Conservation (phyloP, 2,113 vertebrate genomes). For the Chloroceryle aenea region DNA sequence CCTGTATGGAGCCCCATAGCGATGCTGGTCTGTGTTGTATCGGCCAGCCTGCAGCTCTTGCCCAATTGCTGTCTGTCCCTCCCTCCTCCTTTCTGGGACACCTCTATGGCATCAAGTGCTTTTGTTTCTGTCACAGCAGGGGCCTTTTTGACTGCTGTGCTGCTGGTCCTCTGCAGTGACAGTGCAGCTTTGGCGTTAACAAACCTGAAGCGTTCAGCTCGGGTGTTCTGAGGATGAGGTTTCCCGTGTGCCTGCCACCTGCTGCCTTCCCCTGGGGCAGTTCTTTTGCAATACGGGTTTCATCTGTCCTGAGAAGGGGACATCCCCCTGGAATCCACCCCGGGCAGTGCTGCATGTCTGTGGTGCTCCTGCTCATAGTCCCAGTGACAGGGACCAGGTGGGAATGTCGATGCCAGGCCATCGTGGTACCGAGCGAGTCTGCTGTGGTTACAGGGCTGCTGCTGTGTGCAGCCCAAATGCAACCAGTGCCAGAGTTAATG, state of each 20-base stretch:
- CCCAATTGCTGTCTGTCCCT: neutral
- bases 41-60: neutral
- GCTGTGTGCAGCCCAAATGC: rapidly evolving
- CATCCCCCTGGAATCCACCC: neutral
- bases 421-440: neutral
- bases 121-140: neutral
- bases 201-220: neutral
- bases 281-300: neutral
- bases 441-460: neutral
- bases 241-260: neutral
- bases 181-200: neutral
- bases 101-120: neutral
- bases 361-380: neutral
- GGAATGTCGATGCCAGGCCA: neutral
- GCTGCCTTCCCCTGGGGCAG: neutral
- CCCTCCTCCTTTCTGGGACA: neutral
- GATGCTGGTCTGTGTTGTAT: neutral
- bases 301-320: neutral
- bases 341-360: neutral
- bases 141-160: neutral
- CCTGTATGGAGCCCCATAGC: rapidly evolving
- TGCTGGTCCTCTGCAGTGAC: neutral
- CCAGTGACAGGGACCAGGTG: too few relatives aligned
- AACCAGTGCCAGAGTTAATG: neutral
- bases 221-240: neutral